A percentile compares a stretch with the other conserved stretches of the same genome.
These are phyloP conservation scores for Corythornis vintsioides DNA, from an alignment of 2,113 vertebrate species.

Conservation along the genomic window DNA sequence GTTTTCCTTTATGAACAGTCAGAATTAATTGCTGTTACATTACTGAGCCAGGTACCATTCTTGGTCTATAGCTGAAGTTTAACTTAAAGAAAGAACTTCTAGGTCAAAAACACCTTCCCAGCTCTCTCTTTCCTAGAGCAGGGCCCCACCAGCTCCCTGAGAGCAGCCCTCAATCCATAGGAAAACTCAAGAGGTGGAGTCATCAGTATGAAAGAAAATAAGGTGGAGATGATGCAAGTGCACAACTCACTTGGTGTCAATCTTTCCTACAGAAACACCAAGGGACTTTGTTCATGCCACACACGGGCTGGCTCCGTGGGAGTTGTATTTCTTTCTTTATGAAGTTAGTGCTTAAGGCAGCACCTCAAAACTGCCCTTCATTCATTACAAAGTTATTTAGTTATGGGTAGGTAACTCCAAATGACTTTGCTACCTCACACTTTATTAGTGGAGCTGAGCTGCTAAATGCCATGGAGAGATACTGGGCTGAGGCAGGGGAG, in stretches of 20 bases:
- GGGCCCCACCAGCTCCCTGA: not conserved
- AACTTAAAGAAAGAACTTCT: conserved; percentile 16
- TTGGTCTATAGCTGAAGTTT: not conserved
- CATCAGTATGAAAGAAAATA: not conserved
- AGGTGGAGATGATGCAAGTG: not conserved
- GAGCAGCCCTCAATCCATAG: not conserved
- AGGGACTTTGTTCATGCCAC: conserved; percentile 1
- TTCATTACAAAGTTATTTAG: conserved; percentile 69
- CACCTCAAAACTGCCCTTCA: conserved; percentile 53
- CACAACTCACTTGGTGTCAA: conserved; percentile 22
- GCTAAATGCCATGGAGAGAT: conserved; percentile 11
- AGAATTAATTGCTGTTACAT: conserved; percentile 57
- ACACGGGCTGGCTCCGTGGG: not conserved
- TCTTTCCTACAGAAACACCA: conserved; percentile 44
- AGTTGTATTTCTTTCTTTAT: conserved; percentile 53
- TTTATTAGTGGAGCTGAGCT: conserved; percentile 52
- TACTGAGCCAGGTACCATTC: conserved; percentile 60
- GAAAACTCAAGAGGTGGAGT: not conserved
- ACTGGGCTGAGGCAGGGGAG: not conserved
- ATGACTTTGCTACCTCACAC: conserved; percentile 31
- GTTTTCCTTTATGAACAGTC: conserved; percentile 42
- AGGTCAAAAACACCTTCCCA: conserved; percentile 33
- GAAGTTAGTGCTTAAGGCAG: conserved; percentile 52
- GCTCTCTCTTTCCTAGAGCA: not conserved
- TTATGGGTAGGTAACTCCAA: conserved; percentile 60